Conservation (phyloP, 1,140 invertebrate species). For the Diuraphis noxia region DNA sequence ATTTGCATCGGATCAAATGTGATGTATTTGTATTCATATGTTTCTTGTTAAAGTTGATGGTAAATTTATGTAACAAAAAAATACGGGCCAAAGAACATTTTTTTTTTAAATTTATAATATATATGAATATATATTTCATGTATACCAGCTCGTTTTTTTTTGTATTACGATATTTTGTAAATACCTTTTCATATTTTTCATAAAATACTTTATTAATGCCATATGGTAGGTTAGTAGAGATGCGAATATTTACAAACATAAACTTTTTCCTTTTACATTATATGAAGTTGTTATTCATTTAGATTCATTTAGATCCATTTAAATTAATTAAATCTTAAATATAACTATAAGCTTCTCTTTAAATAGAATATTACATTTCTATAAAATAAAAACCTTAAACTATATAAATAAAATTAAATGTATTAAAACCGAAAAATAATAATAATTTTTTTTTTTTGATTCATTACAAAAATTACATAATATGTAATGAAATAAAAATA, state of each 20-base stretch:
- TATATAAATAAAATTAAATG: neutral
- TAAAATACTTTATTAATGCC: neutral
- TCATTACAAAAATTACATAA: neutral
- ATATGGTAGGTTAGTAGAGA: too few species aligned
- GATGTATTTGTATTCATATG: neutral
- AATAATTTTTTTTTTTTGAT: neutral
- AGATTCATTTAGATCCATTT: neutral
- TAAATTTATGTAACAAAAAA: neutral
- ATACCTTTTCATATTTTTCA: neutral
- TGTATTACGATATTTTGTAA: too few species aligned
- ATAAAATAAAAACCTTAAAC: neutral
- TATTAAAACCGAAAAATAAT: neutral
- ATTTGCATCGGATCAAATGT: neutral
- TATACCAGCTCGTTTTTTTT: too few species aligned
- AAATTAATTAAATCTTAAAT: neutral
- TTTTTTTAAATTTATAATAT: neutral
- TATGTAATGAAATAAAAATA: too few species aligned
- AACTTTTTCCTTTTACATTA: neutral
- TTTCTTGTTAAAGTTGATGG: neutral
- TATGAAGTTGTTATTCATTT: neutral
- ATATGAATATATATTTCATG: neutral
- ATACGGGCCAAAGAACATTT: neutral
- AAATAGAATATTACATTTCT: neutral
- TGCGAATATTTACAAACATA: neutral
- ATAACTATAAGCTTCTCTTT: neutral